Percentiles rank a stretch among this genome's conserved stretches.
Conservation (phyloP, 2,888 invertebrate species). For the Aplocera efformata region DNA sequence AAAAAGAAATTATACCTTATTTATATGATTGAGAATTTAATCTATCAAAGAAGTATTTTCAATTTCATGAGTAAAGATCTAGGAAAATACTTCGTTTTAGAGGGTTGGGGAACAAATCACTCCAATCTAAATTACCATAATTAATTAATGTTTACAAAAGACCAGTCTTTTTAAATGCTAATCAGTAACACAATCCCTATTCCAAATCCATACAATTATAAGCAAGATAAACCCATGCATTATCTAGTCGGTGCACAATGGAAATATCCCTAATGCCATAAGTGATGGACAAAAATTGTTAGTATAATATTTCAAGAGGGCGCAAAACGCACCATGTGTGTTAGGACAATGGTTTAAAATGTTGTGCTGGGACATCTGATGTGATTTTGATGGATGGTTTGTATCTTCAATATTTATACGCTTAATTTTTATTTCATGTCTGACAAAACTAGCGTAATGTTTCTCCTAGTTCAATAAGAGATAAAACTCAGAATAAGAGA, state of each 20-base stretch:
- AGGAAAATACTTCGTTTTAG: no score
- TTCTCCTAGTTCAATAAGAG: no score
- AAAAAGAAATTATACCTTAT: no score
- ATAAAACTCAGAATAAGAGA: no score
- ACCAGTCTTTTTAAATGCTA: constrained; percentile 66
- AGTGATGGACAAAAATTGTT: constrained; percentile 61
- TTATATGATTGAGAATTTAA: no score
- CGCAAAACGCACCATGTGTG: constrained; percentile 69
- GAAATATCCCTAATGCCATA: constrained; percentile 52
- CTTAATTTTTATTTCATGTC: no score
- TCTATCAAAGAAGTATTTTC: no score
- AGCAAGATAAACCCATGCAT: constrained; percentile 75
- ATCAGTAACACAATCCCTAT: constrained; percentile 75
- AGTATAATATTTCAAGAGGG: constrained; percentile 77
- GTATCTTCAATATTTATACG: neutral
- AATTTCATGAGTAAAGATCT: no score
- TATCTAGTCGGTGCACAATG: constrained; percentile 74
- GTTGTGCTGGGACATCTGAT: constrained; percentile 49
- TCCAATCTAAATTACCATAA: constrained; percentile 52
- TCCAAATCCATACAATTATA: constrained; percentile 68
- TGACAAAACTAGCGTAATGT: no score
- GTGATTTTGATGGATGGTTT: constrained; percentile 56
- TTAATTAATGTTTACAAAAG: constrained; percentile 64
- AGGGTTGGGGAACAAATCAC: constrained; percentile 15
- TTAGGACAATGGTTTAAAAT: constrained; percentile 63